These are phyloP conservation scores for Columba livia DNA, from an alignment of 2,113 vertebrate species.

Conservation along the genomic window DNA sequence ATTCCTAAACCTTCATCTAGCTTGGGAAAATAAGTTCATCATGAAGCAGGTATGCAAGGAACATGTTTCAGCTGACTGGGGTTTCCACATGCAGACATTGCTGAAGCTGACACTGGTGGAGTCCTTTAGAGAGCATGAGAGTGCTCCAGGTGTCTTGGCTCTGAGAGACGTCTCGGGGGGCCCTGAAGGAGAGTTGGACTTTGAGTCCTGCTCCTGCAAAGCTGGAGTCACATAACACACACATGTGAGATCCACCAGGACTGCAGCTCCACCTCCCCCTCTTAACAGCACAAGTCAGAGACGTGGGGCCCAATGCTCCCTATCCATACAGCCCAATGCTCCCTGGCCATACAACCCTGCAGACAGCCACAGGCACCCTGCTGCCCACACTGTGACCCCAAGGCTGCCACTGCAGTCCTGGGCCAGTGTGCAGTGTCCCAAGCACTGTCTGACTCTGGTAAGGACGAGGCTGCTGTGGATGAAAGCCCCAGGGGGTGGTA, in stretches of 20 bases:
- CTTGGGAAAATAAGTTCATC: neutral
- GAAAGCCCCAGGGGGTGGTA: neutral
- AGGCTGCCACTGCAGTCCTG: rapidly evolving
- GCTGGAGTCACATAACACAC: neutral
- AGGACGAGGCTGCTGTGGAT: neutral
- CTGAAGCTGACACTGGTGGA: neutral
- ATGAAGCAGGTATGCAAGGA: neutral
- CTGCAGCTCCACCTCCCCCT: neutral
- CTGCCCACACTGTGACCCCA: neutral
- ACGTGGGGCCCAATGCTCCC: rapidly evolving
- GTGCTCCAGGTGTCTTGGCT: neutral
- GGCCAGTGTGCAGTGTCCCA: neutral
- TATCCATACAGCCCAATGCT: rapidly evolving
- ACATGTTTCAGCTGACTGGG: neutral
- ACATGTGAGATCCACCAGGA: rapidly evolving
- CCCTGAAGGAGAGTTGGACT: neutral
- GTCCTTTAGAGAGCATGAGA: neutral
- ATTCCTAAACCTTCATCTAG: neutral
- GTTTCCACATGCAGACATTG: neutral
- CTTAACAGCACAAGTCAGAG: neutral
- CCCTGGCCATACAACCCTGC: neutral
- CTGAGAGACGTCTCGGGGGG: neutral
- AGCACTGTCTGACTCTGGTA: rapidly evolving
- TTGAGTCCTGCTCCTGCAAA: neutral
- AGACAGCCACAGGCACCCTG: neutral